Evolutionary conservation across 2,797 vertebrate genomes (phyloP).

Genomic region (Sebastes minor): DNA sequence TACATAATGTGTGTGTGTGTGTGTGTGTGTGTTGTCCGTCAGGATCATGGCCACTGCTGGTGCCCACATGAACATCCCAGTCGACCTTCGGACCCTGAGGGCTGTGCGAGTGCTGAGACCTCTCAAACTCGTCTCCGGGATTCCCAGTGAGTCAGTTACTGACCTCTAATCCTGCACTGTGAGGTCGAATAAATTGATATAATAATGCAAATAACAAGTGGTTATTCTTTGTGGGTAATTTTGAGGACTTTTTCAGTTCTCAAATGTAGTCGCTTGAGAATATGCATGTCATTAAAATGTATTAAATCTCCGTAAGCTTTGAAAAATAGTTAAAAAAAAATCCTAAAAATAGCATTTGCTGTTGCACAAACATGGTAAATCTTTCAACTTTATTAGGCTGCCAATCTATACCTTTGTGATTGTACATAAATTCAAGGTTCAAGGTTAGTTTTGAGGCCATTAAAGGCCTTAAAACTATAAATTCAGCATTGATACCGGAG

Average conservation of each 20-base stretch:
- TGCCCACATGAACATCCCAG: conserved; percentile 98
- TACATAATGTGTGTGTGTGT: conserved; percentile 13
- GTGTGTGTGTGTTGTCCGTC: conserved; percentile 33
- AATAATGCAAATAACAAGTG: background rate
- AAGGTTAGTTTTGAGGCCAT: background rate
- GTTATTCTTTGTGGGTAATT: background rate
- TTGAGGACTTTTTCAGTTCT: background rate
- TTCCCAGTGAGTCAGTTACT: conserved; percentile 91
- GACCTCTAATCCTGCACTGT: background rate
- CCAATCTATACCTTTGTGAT: background rate
- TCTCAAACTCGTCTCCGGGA: conserved; percentile 97
- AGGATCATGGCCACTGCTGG: conserved; percentile 97
- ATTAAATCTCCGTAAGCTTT: background rate
- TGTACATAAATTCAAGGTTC: background rate
- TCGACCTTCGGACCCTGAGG: conserved; percentile 95
- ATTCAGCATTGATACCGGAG: background rate
- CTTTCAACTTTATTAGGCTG: background rate
- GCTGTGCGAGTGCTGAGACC: conserved; percentile 96
- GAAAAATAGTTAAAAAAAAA: background rate
- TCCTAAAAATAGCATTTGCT: background rate
- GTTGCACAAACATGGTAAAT: background rate
- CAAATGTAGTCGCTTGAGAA: background rate
- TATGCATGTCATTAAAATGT: background rate
- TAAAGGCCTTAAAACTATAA: background rate
- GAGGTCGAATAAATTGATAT: background rate